Conservation (phyloP, 2,113 vertebrate genomes). For the Progne subis region DNA sequence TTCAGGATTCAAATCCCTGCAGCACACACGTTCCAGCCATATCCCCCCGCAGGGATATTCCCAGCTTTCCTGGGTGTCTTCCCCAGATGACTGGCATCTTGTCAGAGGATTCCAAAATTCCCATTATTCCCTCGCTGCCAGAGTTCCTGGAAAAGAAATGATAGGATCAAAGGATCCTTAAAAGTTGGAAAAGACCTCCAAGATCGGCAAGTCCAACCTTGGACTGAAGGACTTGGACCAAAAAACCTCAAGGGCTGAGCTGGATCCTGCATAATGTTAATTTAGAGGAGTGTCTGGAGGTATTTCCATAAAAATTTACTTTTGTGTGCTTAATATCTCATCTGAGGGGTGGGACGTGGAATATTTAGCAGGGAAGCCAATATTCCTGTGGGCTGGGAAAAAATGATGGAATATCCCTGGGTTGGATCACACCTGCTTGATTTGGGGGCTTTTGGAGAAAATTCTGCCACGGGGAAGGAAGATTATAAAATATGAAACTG, state of each 20-base stretch:
- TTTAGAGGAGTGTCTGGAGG: not conserved
- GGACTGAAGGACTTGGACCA: not conserved
- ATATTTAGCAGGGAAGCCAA: not conserved
- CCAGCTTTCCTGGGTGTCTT: not conserved
- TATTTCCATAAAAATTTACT: not conserved
- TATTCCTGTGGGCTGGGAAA: not conserved
- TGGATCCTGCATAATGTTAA: not conserved
- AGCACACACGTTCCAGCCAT: not conserved
- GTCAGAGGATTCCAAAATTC: not conserved
- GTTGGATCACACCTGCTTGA: not conserved
- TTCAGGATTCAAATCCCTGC: not conserved
- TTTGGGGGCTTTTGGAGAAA: not conserved
- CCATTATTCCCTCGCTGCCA: rapidly evolving
- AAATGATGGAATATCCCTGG: not conserved
- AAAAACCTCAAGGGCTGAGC: not conserved
- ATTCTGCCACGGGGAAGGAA: not conserved
- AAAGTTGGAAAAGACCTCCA: not conserved
- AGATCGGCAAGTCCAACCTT: not conserved
- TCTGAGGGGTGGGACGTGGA: not conserved
- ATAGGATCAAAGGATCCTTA: not conserved
- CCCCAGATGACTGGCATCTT: not conserved
- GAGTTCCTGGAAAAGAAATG: not conserved
- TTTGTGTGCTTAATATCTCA: not conserved
- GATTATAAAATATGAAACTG: not conserved
- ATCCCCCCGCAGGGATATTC: not conserved